Evolutionary conservation across 2,113 vertebrate genomes (phyloP).

Genomic region (Oncorhynchus kisutch): DNA sequence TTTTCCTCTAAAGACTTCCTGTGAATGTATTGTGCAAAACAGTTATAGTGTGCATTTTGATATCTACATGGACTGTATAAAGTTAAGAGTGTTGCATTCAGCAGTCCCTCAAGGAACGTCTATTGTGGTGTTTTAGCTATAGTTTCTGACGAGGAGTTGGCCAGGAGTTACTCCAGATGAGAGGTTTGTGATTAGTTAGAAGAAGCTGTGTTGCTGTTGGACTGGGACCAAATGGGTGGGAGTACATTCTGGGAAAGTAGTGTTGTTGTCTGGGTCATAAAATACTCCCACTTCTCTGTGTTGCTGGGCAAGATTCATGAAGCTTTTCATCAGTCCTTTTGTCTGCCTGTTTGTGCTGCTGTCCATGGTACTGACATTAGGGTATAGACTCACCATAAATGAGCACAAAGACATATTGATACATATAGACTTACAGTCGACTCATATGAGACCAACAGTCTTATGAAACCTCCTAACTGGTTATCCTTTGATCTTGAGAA

Average conservation of each 20-base stretch:
- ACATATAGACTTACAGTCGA: too few species aligned
- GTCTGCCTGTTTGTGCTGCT: conserved; percentile 60
- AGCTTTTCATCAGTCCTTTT: conserved; percentile 54
- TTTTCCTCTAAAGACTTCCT: background rate
- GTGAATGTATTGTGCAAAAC: background rate
- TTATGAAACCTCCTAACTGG: too few species aligned
- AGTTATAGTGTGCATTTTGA: background rate
- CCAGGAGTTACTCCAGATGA: too few species aligned
- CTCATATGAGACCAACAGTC: too few species aligned
- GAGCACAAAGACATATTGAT: conserved; percentile 39
- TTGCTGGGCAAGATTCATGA: conserved; percentile 40
- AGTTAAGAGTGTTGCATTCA: background rate
- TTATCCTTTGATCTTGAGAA: too few species aligned
- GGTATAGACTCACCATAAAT: conserved; percentile 17
- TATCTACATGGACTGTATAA: background rate
- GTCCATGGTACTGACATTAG: conserved; percentile 52
- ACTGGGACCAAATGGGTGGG: conserved; percentile 50
- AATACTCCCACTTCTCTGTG: conserved; percentile 43
- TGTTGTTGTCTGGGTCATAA: conserved; percentile 49
- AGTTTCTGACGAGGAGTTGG: background rate
- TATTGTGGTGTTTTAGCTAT: background rate
- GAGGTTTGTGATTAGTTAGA: conserved; percentile 22
- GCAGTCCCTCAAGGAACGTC: background rate
- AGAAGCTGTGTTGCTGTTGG: conserved; percentile 46
- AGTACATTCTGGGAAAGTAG: conserved; percentile 51